A percentile compares a stretch with the other conserved stretches of the same genome.
Evolutionary conservation across 2,888 invertebrate genomes (phyloP).

Genomic region (Priocnemis perturbator): DNA sequence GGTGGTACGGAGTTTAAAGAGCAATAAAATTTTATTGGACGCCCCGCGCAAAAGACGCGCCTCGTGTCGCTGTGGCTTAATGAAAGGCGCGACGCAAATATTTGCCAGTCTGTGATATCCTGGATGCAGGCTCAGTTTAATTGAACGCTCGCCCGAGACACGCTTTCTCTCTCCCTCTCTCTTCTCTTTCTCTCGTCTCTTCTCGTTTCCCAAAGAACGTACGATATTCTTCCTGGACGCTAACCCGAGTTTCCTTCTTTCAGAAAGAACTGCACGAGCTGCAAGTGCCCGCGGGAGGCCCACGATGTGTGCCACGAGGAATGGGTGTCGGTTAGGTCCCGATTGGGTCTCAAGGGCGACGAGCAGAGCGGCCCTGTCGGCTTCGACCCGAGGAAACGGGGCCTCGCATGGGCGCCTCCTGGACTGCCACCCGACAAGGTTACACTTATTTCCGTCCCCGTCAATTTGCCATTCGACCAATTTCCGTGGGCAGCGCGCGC

Average conservation of each 20-base stretch:
- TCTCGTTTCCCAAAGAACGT: no score
- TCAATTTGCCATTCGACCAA: neutral
- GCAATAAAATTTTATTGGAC: slow-evolving; percentile 65
- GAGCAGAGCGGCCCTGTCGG: slow-evolving; percentile 77
- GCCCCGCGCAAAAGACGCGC: slow-evolving; percentile 31
- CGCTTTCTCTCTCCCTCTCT: slow-evolving; percentile 2
- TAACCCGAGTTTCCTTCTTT: slow-evolving; percentile 64
- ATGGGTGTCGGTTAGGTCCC: slow-evolving; percentile 86
- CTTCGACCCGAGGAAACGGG: slow-evolving; percentile 80
- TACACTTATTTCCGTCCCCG: neutral
- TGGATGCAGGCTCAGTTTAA: slow-evolving; percentile 25
- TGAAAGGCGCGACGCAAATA: slow-evolving; percentile 65
- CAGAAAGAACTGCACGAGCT: slow-evolving; percentile 95
- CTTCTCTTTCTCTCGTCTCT: no score
- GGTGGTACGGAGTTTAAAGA: slow-evolving; percentile 7
- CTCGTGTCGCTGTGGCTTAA: slow-evolving; percentile 51
- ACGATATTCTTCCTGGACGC: no score
- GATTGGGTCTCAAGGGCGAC: slow-evolving; percentile 81
- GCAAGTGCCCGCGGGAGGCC: slow-evolving; percentile 92
- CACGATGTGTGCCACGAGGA: slow-evolving; percentile 95
- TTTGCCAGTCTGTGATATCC: slow-evolving; percentile 57
- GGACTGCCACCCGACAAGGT: slow-evolving; percentile 77
- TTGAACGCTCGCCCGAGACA: slow-evolving; percentile 12
- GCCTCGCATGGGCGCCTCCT: slow-evolving; percentile 86
- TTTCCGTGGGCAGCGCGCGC: no score